Percentiles rank a stretch among this genome's conserved stretches.
Conservation (phyloP, 2,888 invertebrate genomes). For the Idaea biselata region DNA sequence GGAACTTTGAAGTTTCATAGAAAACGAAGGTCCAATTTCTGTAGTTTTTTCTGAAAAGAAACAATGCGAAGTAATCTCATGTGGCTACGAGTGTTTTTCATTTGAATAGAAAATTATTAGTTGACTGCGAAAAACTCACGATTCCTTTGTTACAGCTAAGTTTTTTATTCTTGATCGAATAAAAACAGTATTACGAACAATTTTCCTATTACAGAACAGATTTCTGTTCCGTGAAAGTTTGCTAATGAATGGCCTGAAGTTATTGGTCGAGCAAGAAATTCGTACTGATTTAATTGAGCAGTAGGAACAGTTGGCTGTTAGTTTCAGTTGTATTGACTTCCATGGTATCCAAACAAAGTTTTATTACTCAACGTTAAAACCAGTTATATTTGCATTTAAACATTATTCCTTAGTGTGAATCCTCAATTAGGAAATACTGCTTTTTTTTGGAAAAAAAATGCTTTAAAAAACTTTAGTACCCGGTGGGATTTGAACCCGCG, state of each 20-base stretch:
- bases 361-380: background rate
- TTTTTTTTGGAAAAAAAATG: too few relatives aligned
- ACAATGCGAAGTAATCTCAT: background rate
- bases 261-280: background rate
- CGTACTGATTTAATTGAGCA: background rate
- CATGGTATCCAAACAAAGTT: background rate
- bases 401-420: too few relatives aligned
- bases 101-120: background rate
- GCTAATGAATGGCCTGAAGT: background rate
- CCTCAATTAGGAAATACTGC: too few relatives aligned
- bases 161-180: background rate
- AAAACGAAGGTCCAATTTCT: too few relatives aligned
- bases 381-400: background rate
- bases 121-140: background rate
- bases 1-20: too few relatives aligned
- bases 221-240: background rate
- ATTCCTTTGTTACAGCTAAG: background rate
- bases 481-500: too few relatives aligned
- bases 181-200: background rate
- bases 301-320: background rate
- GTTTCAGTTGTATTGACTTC: background rate
- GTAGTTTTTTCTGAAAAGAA: background rate
- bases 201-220: background rate
- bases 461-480: too few relatives aligned
- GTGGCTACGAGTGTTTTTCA: background rate